phyloP scores from a whole-genome alignment of 2,113 vertebrate species.

The Tyrannus savana region DNA sequence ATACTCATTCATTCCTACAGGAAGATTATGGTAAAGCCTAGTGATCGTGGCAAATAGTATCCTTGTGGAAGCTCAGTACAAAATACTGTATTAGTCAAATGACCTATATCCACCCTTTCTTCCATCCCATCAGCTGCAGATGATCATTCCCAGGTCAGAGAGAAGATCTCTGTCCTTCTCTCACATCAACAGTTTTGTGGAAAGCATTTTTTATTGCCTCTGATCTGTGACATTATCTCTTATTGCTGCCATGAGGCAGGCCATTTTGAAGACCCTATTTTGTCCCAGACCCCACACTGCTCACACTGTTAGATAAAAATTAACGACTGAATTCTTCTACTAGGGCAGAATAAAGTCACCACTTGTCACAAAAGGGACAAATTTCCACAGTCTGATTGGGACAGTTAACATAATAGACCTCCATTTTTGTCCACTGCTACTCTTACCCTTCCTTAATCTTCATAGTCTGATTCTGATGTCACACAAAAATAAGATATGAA shows the following conservation, averaged over 20 bases:
- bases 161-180: neutral
- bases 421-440: neutral
- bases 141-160: neutral
- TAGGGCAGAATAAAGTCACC: neutral
- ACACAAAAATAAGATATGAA: neutral
- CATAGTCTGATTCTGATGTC: neutral
- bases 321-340: neutral
- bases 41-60: neutral
- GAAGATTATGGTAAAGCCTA: neutral
- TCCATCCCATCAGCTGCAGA: neutral
- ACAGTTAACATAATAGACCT: neutral
- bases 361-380: neutral
- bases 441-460: neutral
- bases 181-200: neutral
- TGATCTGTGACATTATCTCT: neutral
- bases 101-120: neutral
- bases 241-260: neutral
- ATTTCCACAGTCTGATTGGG: neutral
- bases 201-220: neutral
- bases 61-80: neutral
- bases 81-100: neutral
- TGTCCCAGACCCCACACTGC: neutral
- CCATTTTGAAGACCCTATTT: neutral
- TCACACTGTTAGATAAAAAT: neutral
- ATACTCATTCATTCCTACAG: conserved; percentile 37